A percentile compares a stretch with the other conserved stretches of the same genome.
Evolutionary conservation across 1,140 invertebrate genomes (phyloP).

Genomic region (Drosophila repletoides): DNA sequence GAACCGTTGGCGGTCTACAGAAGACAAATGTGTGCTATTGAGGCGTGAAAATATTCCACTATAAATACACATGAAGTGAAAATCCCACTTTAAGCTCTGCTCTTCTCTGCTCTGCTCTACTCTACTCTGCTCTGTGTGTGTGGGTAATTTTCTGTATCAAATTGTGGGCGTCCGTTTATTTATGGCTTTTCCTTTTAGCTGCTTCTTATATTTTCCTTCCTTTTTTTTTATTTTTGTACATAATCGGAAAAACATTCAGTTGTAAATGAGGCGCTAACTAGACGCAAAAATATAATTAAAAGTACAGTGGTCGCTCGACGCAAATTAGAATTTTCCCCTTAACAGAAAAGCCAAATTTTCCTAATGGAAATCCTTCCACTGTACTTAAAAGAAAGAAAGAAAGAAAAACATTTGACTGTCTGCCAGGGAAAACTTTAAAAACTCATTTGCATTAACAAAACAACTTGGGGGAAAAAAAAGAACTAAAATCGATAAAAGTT

Average conservation of each 20-base stretch:
- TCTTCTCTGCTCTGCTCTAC: too few relatives aligned
- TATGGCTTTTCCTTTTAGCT: slow-evolving; percentile 43
- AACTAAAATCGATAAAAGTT: slow-evolving; percentile 25
- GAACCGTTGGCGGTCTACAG: slow-evolving; percentile 52
- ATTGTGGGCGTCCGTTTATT: slow-evolving; percentile 63
- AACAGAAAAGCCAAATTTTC: too few relatives aligned
- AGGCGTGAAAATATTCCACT: slow-evolving; percentile 78
- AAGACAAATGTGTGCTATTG: slow-evolving; percentile 78
- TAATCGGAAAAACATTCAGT: slow-evolving; percentile 3
- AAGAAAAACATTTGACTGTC: neutral
- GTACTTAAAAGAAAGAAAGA: too few relatives aligned
- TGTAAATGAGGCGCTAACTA: slow-evolving; percentile 5
- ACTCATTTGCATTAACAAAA: neutral
- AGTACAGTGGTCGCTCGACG: too few relatives aligned
- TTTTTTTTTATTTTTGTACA: neutral
- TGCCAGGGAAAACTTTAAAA: neutral
- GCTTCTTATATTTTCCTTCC: slow-evolving; percentile 8
- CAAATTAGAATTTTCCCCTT: too few relatives aligned
- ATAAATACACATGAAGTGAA: slow-evolving; percentile 62
- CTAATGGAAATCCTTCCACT: too few relatives aligned
- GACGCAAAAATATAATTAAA: neutral
- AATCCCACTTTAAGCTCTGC: slow-evolving; percentile 47
- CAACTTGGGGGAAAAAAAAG: neutral
- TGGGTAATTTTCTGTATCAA: slow-evolving; percentile 66
- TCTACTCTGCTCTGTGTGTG: too few relatives aligned